phyloP scores from a whole-genome alignment of 1,140 invertebrate genomes.

The Telenomus remus region DNA sequence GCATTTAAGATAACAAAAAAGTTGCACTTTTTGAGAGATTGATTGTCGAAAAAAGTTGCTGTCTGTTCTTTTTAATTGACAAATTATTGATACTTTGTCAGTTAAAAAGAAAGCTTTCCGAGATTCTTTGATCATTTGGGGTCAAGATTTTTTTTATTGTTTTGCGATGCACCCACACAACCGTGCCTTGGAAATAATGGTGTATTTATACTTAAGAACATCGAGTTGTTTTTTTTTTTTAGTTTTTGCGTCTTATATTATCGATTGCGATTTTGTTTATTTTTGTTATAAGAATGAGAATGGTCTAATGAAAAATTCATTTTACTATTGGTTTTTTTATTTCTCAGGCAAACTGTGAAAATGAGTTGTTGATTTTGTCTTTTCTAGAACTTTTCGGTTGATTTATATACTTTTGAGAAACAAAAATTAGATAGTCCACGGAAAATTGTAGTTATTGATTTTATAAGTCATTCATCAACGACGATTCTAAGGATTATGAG shows the following conservation, averaged over 20 bases:
- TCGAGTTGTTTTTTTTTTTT: conserved; percentile 1
- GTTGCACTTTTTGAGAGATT: conserved; percentile 7
- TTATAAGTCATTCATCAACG: no score
- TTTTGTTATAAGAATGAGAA: not conserved
- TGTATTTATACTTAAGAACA: not conserved
- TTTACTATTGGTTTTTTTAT: no score
- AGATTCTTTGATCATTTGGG: no score
- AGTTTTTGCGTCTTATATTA: not conserved
- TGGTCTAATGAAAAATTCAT: no score
- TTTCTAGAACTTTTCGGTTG: no score
- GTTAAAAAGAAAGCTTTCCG: not conserved
- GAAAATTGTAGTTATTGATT: no score
- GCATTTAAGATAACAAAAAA: not conserved
- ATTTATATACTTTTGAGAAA: no score
- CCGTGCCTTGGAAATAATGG: conserved; percentile 19
- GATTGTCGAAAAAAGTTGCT: conserved; percentile 3
- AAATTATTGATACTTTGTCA: not conserved
- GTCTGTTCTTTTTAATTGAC: conserved; percentile 5
- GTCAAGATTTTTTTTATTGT: not conserved
- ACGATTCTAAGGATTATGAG: no score
- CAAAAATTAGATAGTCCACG: no score
- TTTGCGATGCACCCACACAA: conserved; percentile 13
- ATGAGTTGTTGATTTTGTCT: no score
- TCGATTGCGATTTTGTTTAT: not conserved
- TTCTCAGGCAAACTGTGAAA: no score